Evolutionary conservation across 2,888 invertebrate species (phyloP).

Genomic region (Fabriciana adippe): DNA sequence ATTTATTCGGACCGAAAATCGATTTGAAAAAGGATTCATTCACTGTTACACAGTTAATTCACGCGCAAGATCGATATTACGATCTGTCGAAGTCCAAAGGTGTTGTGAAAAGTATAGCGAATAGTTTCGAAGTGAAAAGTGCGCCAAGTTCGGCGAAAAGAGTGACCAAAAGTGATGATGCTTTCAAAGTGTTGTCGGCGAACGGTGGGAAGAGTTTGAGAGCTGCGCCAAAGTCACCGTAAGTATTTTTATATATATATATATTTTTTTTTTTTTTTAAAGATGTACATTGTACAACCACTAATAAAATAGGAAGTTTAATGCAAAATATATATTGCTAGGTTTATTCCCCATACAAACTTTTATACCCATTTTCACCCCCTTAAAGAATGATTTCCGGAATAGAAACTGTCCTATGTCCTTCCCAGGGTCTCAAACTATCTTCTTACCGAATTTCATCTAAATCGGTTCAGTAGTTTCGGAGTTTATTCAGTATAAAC

Average conservation of each 20-base stretch:
- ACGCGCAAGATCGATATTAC: conserved; percentile 75
- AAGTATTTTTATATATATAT: no score
- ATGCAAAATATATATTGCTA: no score
- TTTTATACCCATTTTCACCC: no score
- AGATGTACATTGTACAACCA: no score
- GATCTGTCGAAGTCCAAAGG: conserved; percentile 58
- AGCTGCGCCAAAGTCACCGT: conserved; percentile 39
- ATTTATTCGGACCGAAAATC: conserved; percentile 63
- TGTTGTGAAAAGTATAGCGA: conserved; percentile 41
- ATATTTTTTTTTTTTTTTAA: background rate
- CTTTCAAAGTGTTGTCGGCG: conserved; percentile 42
- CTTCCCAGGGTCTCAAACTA: no score
- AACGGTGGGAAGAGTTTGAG: conserved; percentile 34
- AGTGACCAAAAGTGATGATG: conserved; percentile 40
- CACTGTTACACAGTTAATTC: conserved; percentile 72
- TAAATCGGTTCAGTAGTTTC: no score
- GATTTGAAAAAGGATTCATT: conserved; percentile 62
- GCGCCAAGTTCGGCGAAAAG: conserved; percentile 51
- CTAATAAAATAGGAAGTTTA: no score
- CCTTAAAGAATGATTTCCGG: no score
- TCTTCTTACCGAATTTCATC: no score
- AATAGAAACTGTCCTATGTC: no score
- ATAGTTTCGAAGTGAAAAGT: conserved; percentile 51
- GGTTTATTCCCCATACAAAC: no score
- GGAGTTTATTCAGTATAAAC: no score